Conservation (phyloP, 2,888 invertebrate genomes). For the Pandemis cinnamomeana region DNA sequence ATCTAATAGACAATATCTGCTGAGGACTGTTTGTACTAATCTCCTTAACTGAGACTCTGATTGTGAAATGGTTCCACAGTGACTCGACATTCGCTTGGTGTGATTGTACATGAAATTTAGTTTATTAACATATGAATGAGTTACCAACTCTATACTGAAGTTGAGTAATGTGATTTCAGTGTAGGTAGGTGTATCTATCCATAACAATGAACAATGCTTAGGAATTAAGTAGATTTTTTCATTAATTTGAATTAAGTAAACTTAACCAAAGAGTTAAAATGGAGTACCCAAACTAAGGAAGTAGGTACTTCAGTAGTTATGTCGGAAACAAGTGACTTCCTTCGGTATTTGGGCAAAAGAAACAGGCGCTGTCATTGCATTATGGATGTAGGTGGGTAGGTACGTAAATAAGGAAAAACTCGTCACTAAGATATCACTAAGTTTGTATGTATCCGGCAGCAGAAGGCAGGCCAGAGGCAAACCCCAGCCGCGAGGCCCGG, state of each 20-base stretch:
- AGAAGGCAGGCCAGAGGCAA: not conserved
- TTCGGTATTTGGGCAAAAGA: not conserved
- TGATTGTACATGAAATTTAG: not conserved
- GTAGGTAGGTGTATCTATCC: not conserved
- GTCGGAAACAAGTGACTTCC: not conserved
- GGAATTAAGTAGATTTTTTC: not conserved
- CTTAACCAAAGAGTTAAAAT: not conserved
- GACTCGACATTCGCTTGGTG: conserved; percentile 2
- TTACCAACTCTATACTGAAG: not conserved
- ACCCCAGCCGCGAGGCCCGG: conserved; percentile 3
- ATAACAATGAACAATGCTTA: not conserved
- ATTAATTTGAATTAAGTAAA: not conserved
- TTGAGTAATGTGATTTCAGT: conserved; percentile 6
- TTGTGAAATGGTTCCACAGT: not conserved
- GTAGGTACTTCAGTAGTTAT: not conserved
- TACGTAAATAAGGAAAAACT: not conserved
- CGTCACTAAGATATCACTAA: not conserved
- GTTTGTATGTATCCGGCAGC: too few species aligned
- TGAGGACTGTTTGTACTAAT: too few species aligned
- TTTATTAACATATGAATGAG: not conserved
- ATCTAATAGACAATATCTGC: too few species aligned
- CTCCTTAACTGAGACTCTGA: too few species aligned
- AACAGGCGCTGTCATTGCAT: not conserved
- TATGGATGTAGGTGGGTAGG: not conserved
- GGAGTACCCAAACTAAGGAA: not conserved